phyloP scores from a whole-genome alignment of 1,140 invertebrate genomes.

The Drosophila micromelanica region DNA sequence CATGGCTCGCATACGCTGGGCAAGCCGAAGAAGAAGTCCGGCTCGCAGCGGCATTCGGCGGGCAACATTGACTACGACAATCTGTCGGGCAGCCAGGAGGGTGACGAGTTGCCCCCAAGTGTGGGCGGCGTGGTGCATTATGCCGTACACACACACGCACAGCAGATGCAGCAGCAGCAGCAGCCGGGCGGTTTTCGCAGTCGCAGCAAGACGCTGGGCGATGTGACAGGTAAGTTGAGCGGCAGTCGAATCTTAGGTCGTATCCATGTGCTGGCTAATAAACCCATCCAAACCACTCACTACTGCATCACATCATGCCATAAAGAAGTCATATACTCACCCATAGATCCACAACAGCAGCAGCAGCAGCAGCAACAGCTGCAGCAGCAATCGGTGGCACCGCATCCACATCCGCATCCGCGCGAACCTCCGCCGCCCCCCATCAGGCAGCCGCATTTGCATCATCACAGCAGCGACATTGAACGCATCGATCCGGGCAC shows the following conservation, averaged over 20 bases:
- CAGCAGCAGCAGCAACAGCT: conserved; percentile 53
- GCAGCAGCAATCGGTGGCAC: conserved; percentile 35
- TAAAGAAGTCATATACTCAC: conserved; percentile 66
- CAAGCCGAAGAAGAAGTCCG: conserved; percentile 89
- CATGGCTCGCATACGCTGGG: conserved; percentile 90
- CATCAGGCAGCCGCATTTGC: conserved; percentile 73
- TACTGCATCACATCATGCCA: conserved; percentile 49
- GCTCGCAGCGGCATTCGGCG: conserved; percentile 94
- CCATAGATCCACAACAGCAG: conserved; percentile 62
- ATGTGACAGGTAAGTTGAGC: conserved; percentile 88
- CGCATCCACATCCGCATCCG: conserved; percentile 71
- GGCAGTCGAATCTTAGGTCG: background rate
- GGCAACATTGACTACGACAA: conserved; percentile 94
- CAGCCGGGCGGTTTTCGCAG: conserved; percentile 88
- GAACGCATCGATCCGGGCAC: conserved; percentile 89
- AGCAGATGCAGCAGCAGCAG: conserved; percentile 45
- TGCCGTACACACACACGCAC: conserved; percentile 64
- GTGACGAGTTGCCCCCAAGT: conserved; percentile 83
- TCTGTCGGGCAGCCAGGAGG: conserved; percentile 86
- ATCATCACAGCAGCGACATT: conserved; percentile 77
- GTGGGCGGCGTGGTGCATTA: conserved; percentile 77
- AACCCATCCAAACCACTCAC: conserved; percentile 41
- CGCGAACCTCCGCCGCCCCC: conserved; percentile 71
- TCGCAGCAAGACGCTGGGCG: conserved; percentile 95
- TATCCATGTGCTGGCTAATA: conserved; percentile 26